Evolutionary conservation across 2,888 invertebrate genomes (phyloP), one percentile per base, ranked within the genome.

Genomic region (Atherix ibis): DNA sequence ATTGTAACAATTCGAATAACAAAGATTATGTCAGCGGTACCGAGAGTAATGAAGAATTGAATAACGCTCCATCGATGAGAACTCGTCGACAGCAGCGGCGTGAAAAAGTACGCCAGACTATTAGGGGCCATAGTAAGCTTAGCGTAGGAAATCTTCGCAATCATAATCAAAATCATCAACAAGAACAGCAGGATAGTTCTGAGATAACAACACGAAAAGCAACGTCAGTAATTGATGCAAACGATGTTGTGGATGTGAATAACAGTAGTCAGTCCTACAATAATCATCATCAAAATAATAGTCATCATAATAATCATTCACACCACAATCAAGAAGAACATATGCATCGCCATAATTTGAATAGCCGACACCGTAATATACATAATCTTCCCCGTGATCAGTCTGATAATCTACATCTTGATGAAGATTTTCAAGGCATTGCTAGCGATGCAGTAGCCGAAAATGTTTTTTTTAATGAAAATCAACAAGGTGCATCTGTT

Each of bases 361-460:
- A 26, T 16, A 22, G 27, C 3, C 13, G 29, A 16, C 19, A 32
- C n/a, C n/a, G n/a, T n/a, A 32, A 28, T 13, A 4, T 19, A 3
- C 29, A 36, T 31, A 14, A 27, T 24, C 22, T 26, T 10, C n/a
- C n/a, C 6, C 13, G 5, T 6, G 26, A 26, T 26, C 6, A 26
- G 6, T 4, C 6, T 26, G 19, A 19, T 6, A 9, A 19, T 6
- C 5, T 6, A 19, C 19, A 19, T 40, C 19, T n/a, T n/a, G n/a
- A n/a, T n/a, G n/a, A n/a, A n/a, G 40, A 37, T 15, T 40, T 42
- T 2, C 39, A 45, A 38, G 40, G 43, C 9, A 42, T 46, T 19
- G 58, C 54, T 5, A 57, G 52, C 43, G 63, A 62, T 44, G 62
- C 57, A 12, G 52, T 54, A n/a, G 54, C 56, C 31, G 55, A 56